phyloP scores from a whole-genome alignment of 2,888 invertebrate species.

The Rhabditoides inermis region DNA sequence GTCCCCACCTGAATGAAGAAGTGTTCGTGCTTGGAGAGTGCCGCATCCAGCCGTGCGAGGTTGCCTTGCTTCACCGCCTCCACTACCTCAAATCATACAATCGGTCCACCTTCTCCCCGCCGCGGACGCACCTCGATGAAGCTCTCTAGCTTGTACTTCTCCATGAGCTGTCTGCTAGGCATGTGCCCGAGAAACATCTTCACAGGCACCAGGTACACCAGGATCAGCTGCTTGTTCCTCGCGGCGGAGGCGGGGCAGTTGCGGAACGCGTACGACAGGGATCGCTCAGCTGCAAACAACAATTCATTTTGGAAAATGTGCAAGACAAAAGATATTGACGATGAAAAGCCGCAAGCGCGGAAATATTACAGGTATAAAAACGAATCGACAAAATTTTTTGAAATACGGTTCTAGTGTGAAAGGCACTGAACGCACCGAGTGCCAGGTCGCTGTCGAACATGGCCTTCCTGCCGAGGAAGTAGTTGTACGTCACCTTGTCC shows the following conservation, averaged over 20 bases:
- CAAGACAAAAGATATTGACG: too few relatives aligned
- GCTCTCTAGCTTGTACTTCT: slow-evolving; percentile 80
- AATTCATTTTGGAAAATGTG: too few relatives aligned
- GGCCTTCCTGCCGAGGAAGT: slow-evolving; percentile 90
- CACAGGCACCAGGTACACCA: slow-evolving; percentile 70
- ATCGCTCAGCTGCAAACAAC: slow-evolving; percentile 71
- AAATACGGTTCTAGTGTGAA: too few relatives aligned
- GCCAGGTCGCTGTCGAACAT: slow-evolving; percentile 97
- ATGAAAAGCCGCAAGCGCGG: too few relatives aligned
- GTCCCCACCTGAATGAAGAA: slow-evolving; percentile 75
- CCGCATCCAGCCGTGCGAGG: slow-evolving; percentile 56
- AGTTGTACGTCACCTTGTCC: slow-evolving; percentile 86
- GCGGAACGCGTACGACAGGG: slow-evolving; percentile 81
- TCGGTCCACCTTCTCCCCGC: slow-evolving; percentile 66
- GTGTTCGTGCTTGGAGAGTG: slow-evolving; percentile 67
- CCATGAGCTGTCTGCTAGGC: slow-evolving; percentile 72
- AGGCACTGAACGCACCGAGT: slow-evolving; percentile 58
- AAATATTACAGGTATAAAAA: too few relatives aligned
- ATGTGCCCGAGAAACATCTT: slow-evolving; percentile 85
- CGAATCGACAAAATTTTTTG: too few relatives aligned
- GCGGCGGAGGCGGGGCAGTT: slow-evolving; percentile 69
- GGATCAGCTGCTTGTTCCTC: slow-evolving; percentile 80
- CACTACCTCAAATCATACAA: slow-evolving; percentile 18
- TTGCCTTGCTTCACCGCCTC: slow-evolving; percentile 65
- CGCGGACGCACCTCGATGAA: slow-evolving; percentile 72